Evolutionary conservation across 1,140 invertebrate genomes (phyloP), one percentile per base, ranked within the genome.

Genomic region (Aphelenchoides fujianensis): DNA sequence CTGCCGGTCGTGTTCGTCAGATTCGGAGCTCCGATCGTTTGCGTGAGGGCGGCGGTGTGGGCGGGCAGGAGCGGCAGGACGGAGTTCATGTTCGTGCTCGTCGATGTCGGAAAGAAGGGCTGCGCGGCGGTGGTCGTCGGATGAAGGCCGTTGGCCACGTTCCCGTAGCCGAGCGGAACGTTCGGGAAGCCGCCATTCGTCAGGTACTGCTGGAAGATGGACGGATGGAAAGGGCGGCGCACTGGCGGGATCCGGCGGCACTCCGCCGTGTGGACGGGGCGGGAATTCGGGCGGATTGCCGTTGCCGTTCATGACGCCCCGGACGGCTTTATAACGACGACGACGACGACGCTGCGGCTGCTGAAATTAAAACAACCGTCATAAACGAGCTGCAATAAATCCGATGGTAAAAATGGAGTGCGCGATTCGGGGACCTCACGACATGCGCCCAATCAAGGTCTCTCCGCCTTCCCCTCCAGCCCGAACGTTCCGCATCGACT

Each of bases 101-200:
- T 16, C 12, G 41, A 16, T 48, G 41, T 48, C 41, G 41, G 41
- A 16, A n/a, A n/a, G n/a, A n/a, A n/a, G 41, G 12, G 41, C 41
- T 48, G 41, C 41, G 12, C 12, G 12, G 12, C 23, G 41, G 23
- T 48, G n/a, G n/a, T n/a, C n/a, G n/a, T n/a, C n/a, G n/a, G n/a
- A n/a, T n/a, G n/a, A n/a, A n/a, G n/a, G n/a, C n/a, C n/a, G 41
- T 48, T 48, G 41, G 41, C 41, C 41, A 48, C 23, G 41, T 48
- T 48, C 41, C 12, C 41, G 41, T 48, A 48, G 41, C n/a, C n/a
- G n/a, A n/a, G n/a, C n/a, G 41, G 41, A 12, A 48, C 23, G 41
- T 12, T 23, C 41, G 41, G 12, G 23, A 48, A 48, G 12, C 41
- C n/a, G n/a, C n/a, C 41, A 48, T 48, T 48, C 41, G 41, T 12